These are phyloP conservation scores for Atherix ibis DNA, from an alignment of 2,888 invertebrate genomes.

Conservation along the genomic window DNA sequence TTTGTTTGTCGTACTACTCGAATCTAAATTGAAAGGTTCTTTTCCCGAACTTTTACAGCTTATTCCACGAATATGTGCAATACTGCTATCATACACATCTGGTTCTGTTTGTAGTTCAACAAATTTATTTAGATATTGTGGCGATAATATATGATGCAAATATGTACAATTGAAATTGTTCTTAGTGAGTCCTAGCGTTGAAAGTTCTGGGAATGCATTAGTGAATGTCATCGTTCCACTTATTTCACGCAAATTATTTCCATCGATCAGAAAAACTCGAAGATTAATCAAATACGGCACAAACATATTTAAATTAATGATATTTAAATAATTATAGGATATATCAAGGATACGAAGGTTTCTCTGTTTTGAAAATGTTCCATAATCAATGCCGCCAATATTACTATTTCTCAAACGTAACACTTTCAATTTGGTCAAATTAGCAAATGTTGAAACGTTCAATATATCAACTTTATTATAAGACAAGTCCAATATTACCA, in stretches of 20 bases:
- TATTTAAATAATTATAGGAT: slow-evolving; percentile 36
- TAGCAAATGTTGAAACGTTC: slow-evolving; percentile 26
- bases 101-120: slow-evolving; percentile 23
- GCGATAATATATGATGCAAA: slow-evolving; percentile 23
- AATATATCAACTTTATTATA: slow-evolving; percentile 25
- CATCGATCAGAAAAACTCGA: slow-evolving; percentile 24
- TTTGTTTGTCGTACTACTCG: too few species aligned
- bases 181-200: slow-evolving; percentile 23
- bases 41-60: too few species aligned
- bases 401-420: slow-evolving; percentile 22
- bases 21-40: too few species aligned
- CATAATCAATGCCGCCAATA: slow-evolving; percentile 22
- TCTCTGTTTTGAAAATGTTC: slow-evolving; percentile 30
- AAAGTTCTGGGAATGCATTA: slow-evolving; percentile 22
- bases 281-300: slow-evolving; percentile 25
- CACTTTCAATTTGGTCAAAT: slow-evolving; percentile 22
- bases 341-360: slow-evolving; percentile 34
- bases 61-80: slow-evolving; percentile 28
- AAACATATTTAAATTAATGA: slow-evolving; percentile 30
- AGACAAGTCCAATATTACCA: slow-evolving; percentile 24
- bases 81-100: slow-evolving; percentile 14
- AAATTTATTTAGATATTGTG: slow-evolving; percentile 20
- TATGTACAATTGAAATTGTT: slow-evolving; percentile 30
- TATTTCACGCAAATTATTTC: slow-evolving; percentile 24
- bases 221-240: slow-evolving; percentile 23